These are phyloP conservation scores for Cherax destructor DNA, from an alignment of 1,140 invertebrate species.

Conservation along the genomic window DNA sequence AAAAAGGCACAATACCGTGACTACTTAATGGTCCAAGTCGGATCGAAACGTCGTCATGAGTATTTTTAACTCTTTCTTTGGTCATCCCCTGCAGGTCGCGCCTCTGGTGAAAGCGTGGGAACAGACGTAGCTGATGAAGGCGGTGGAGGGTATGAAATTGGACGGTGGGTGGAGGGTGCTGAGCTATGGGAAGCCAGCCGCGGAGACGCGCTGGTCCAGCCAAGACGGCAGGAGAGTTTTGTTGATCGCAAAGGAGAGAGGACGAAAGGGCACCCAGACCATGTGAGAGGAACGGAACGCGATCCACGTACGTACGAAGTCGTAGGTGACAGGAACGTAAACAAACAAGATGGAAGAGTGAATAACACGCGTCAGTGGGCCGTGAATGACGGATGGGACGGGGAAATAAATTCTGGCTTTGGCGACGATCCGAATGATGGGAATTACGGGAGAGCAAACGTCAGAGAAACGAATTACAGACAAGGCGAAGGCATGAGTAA, in stretches of 20 bases:
- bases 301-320: neutral
- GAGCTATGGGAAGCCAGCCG: constrained; percentile 2
- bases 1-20: too few relatives aligned
- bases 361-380: too few relatives aligned
- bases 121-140: neutral
- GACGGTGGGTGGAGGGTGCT: neutral
- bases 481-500: neutral
- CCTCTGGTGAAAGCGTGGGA: neutral
- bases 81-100: constrained; percentile 1
- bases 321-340: neutral
- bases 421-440: too few relatives aligned
- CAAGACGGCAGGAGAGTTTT: neutral
- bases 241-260: neutral
- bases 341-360: neutral
- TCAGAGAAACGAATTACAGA: neutral
- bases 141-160: neutral
- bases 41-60: too few relatives aligned
- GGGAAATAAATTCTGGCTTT: too few relatives aligned
- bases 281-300: neutral
- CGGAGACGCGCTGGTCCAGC: neutral
- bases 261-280: neutral
- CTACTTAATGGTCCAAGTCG: too few relatives aligned
- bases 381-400: too few relatives aligned
- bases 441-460: neutral
- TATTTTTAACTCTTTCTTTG: too few relatives aligned